phyloP scores from a whole-genome alignment of 2,797 vertebrate species.

The Cyclopterus lumpus region DNA sequence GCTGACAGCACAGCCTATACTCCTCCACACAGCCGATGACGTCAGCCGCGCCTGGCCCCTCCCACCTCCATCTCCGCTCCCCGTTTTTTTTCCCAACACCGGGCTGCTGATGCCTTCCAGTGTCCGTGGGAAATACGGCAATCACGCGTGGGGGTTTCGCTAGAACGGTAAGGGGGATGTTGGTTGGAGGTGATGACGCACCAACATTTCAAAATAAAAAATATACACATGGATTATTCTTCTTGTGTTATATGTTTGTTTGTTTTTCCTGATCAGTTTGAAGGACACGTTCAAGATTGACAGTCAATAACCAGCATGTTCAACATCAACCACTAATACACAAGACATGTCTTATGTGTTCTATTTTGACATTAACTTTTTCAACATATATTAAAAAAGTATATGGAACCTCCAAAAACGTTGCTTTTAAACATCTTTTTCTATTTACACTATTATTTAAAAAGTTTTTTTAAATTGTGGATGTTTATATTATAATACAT shows the following conservation, averaged over 20 bases:
- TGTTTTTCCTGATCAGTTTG: background rate
- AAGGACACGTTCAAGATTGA: background rate
- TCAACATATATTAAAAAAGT: too few species aligned
- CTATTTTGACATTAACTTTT: background rate
- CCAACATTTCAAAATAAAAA: background rate
- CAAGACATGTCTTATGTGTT: background rate
- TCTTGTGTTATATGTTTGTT: background rate
- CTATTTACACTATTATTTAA: too few species aligned
- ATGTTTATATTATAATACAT: too few species aligned
- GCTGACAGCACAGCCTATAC: constrained; percentile 99
- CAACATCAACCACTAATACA: background rate
- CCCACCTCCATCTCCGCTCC: constrained; percentile 75
- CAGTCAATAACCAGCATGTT: background rate
- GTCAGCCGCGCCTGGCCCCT: constrained; percentile 83
- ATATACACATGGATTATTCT: background rate
- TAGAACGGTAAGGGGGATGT: background rate
- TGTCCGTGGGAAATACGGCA: constrained; percentile 75
- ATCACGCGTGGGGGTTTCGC: constrained; percentile 22
- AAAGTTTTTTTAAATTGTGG: too few species aligned
- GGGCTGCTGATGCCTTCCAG: constrained; percentile 76
- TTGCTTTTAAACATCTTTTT: too few species aligned
- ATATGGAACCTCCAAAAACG: too few species aligned
- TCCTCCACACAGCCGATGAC: constrained; percentile 88
- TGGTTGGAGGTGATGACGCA: background rate
- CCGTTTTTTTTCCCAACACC: constrained; percentile 56